Evolutionary conservation across 2,888 invertebrate genomes (phyloP).

Genomic region (Agrotis ipsilon): DNA sequence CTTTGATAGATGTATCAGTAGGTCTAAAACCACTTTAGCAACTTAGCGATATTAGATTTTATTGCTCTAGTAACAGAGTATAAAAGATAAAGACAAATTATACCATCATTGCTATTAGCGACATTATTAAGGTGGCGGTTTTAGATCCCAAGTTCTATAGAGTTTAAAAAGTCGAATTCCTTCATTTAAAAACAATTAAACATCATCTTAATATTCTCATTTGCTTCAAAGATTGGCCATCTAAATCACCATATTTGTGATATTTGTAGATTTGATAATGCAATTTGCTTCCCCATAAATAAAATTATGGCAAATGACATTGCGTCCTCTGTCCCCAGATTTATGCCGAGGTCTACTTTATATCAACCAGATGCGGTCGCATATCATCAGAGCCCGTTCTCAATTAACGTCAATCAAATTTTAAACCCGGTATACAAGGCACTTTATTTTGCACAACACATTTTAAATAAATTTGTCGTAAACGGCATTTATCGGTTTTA

Average conservation of each 20-base stretch:
- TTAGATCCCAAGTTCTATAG: too few species aligned
- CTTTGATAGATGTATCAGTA: too few species aligned
- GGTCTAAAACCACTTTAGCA: too few species aligned
- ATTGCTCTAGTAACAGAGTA: too few species aligned
- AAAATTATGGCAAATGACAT: background rate
- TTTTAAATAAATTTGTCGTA: background rate
- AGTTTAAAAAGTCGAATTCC: too few species aligned
- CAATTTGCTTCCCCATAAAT: background rate
- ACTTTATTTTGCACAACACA: constrained; percentile 14
- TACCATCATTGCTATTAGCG: too few species aligned
- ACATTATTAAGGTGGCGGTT: too few species aligned
- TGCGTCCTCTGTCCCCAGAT: background rate
- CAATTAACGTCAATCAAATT: constrained; percentile 35
- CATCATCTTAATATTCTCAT: too few species aligned
- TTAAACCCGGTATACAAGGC: background rate
- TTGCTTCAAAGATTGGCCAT: background rate
- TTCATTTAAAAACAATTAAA: too few species aligned
- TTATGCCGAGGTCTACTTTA: background rate
- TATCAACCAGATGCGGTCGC: constrained; percentile 2
- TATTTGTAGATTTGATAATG: background rate
- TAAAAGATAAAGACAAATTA: too few species aligned
- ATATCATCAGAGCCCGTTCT: background rate
- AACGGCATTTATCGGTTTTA: background rate
- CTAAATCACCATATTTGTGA: background rate
- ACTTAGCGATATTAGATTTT: too few species aligned